phyloP scores from a whole-genome alignment of 2,113 vertebrate genomes.

The zebrafish (Danio rerio) region GRCz12tu NC_133182.1:66484501-66485000 shows the following conservation, averaged over 20 bases:
- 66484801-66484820: neutral
- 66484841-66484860: neutral
- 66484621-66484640: conserved; percentile 8
- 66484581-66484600: neutral
- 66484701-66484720: conserved; percentile 34
- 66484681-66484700: conserved; percentile 18
- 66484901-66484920: neutral
- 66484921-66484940: conserved; percentile 1
- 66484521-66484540: too few relatives aligned
- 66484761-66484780: conserved; percentile 14
- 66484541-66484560: too few relatives aligned
- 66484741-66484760: conserved; percentile 26
- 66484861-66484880: neutral
- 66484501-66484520: too few relatives aligned
- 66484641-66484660: conserved; percentile 1
- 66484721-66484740: conserved; percentile 51
- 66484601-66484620: neutral
- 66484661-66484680: neutral
- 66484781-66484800: conserved; percentile 15
- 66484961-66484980: neutral
- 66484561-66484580: too few relatives aligned
- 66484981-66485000: conserved; percentile 1
- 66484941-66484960: conserved; percentile 36
- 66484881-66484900: neutral
- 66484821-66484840: neutral